A percentile compares a stretch with the other conserved stretches of the same genome.
phyloP scores from a whole-genome alignment of 1,140 invertebrate species.

The Cyphomyrmex costatus region DNA sequence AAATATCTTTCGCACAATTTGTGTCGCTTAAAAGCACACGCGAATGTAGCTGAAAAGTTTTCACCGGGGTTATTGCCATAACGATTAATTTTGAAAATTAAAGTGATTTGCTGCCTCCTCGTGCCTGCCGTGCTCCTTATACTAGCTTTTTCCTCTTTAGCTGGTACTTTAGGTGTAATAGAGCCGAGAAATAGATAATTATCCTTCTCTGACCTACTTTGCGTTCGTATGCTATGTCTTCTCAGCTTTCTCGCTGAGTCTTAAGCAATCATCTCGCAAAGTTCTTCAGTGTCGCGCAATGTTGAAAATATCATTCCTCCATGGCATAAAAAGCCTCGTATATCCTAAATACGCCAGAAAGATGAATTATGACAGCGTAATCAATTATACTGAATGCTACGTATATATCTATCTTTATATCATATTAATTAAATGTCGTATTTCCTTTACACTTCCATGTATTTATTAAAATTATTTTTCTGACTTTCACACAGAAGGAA shows the following conservation, averaged over 20 bases:
- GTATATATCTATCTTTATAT: not conserved
- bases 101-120: constrained; percentile 53
- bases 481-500: too few species aligned
- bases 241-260: constrained; percentile 41
- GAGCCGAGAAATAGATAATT: constrained; percentile 65
- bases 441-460: not conserved
- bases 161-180: constrained; percentile 59
- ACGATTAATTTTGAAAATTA: constrained; percentile 63
- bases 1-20: constrained; percentile 50
- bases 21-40: constrained; percentile 30
- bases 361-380: constrained; percentile 41
- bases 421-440: not conserved
- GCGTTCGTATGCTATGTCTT: constrained; percentile 27
- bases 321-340: constrained; percentile 44
- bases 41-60: constrained; percentile 52
- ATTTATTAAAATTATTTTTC: constrained; percentile 4
- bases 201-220: constrained; percentile 60
- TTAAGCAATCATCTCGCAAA: constrained; percentile 55
- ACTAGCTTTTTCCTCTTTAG: constrained; percentile 64
- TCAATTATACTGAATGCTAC: constrained; percentile 35
- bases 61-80: constrained; percentile 31
- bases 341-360: constrained; percentile 38
- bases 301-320: constrained; percentile 26
- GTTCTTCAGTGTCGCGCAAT: constrained; percentile 47
- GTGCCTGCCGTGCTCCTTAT: constrained; percentile 32